Conservation (phyloP, 2,113 vertebrate species). For the Saccopteryx bilineata region DNA sequence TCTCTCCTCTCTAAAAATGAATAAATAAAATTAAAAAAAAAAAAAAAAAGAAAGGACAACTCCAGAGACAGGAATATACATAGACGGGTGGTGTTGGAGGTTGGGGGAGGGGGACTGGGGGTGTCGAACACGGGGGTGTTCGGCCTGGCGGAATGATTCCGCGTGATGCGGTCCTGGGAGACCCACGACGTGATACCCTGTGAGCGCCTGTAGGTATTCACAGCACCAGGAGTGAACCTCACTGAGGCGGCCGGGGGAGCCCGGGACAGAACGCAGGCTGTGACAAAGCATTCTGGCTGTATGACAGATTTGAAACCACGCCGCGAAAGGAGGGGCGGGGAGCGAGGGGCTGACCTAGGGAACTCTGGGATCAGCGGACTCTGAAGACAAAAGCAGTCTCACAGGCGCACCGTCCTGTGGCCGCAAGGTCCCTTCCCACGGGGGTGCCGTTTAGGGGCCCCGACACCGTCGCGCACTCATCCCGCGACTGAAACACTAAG, state of each 20-base stretch:
- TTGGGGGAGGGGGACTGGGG: not conserved
- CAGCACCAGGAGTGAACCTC: not conserved
- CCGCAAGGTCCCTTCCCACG: not conserved
- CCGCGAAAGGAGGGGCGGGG: not conserved
- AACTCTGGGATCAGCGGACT: not conserved
- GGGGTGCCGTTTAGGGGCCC: too few relatives aligned
- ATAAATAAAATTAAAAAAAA: too few relatives aligned
- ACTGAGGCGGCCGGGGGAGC: not conserved
- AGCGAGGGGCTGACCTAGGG: not conserved
- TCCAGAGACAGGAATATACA: too few relatives aligned
- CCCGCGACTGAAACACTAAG: not conserved
- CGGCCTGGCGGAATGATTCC: not conserved
- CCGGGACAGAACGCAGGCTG: too few relatives aligned
- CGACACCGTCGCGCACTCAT: too few relatives aligned
- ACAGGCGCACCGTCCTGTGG: not conserved
- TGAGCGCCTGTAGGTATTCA: not conserved
- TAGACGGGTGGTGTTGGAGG: not conserved
- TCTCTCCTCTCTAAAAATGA: too few relatives aligned
- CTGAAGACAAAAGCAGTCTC: not conserved
- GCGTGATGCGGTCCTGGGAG: rapidly evolving
- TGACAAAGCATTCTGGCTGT: not conserved
- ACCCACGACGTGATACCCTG: too few relatives aligned
- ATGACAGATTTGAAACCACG: not conserved
- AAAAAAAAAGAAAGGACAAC: not conserved
- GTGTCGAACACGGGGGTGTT: not conserved